These are phyloP conservation scores for Caenorhabditis sp. DNA, from an alignment of 2,888 invertebrate species.

Conservation along the genomic window DNA sequence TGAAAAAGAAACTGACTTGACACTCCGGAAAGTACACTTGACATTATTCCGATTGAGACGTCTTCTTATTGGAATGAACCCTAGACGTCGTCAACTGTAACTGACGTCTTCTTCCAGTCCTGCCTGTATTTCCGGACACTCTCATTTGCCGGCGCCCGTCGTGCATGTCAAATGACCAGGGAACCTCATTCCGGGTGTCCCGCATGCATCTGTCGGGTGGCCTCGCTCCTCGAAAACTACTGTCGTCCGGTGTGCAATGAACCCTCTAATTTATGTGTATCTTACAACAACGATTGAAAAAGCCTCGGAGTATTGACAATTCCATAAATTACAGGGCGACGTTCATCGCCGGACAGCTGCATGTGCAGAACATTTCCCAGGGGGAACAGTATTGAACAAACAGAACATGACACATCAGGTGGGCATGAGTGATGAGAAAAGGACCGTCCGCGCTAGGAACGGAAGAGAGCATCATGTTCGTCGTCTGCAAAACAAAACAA, in stretches of 20 bases:
- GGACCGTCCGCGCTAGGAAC: not conserved
- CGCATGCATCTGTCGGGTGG: constrained; percentile 26
- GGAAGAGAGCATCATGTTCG: not conserved
- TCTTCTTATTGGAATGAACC: too few relatives aligned
- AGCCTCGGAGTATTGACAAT: constrained; percentile 22
- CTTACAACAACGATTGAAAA: constrained; percentile 33
- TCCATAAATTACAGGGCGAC: constrained; percentile 41
- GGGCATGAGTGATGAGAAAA: constrained; percentile 40
- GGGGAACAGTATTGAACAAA: constrained; percentile 48
- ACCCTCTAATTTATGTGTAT: constrained; percentile 57
- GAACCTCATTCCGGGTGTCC: constrained; percentile 27
- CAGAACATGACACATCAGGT: constrained; percentile 50
- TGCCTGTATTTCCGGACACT: not conserved
- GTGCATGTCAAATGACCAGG: constrained; percentile 24
- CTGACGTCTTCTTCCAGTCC: constrained; percentile 1
- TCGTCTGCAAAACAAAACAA: not conserved
- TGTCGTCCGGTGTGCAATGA: constrained; percentile 43
- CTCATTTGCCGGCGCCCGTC: not conserved
- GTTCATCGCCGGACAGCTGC: constrained; percentile 27
- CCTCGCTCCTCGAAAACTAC: constrained; percentile 35
- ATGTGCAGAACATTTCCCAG: constrained; percentile 30
- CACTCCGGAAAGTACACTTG: not conserved
- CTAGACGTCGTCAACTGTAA: not conserved
- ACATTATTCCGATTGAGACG: not conserved
- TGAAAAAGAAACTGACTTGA: not conserved